These are phyloP conservation scores for Catharus bicknelli DNA, from an alignment of 2,113 vertebrate genomes.

Conservation along the genomic window DNA sequence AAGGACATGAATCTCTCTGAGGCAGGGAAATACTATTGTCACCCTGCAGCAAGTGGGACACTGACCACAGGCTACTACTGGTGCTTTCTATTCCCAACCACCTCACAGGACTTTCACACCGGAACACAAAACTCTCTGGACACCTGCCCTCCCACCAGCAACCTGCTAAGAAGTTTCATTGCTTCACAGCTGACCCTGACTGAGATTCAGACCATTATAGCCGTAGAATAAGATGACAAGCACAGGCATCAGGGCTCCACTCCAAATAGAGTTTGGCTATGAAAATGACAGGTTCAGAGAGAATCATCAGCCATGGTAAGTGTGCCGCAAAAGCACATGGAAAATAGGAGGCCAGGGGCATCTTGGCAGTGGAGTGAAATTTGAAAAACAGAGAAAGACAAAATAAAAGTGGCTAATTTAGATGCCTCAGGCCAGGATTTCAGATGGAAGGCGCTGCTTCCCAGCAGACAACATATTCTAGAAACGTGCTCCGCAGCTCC, in stretches of 20 bases:
- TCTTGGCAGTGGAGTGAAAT: not conserved
- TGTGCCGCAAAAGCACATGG: not conserved
- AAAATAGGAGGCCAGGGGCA: not conserved
- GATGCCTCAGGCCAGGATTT: not conserved
- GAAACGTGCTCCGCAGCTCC: not conserved
- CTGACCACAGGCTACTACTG: rapidly evolving
- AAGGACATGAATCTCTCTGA: not conserved
- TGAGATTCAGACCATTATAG: rapidly evolving
- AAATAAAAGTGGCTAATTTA: not conserved
- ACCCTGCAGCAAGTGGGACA: not conserved
- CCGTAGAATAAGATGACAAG: not conserved
- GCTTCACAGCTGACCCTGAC: not conserved
- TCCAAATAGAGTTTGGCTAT: rapidly evolving
- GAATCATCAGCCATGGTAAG: not conserved
- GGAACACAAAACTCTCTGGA: not conserved
- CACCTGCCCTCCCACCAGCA: not conserved
- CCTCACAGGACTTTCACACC: rapidly evolving
- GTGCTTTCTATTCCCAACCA: not conserved
- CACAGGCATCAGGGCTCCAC: no score
- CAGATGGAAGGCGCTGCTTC: not conserved
- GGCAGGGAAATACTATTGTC: not conserved
- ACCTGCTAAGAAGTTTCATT: not conserved
- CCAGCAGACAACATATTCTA: not conserved
- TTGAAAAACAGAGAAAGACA: not conserved
- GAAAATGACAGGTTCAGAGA: not conserved